phyloP scores from a whole-genome alignment of 2,888 invertebrate species.

The Ectemnius lituratus region DNA sequence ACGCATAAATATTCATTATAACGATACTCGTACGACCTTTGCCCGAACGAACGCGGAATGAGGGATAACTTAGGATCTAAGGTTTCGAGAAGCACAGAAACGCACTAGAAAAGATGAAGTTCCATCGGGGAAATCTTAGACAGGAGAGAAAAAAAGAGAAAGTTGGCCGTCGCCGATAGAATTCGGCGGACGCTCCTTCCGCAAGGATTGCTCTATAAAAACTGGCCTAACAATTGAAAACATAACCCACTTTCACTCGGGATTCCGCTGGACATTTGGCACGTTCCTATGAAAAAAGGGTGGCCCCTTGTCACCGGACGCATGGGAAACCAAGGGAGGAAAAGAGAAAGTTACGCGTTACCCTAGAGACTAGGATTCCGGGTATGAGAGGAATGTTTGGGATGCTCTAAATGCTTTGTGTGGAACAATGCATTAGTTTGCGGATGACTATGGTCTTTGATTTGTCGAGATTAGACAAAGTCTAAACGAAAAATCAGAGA shows the following conservation, averaged over 20 bases:
- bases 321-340: slow-evolving; percentile 19
- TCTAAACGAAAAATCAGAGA: too few species aligned
- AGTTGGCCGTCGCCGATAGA: slow-evolving; percentile 5
- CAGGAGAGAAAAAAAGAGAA: slow-evolving; percentile 22
- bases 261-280: slow-evolving; percentile 31
- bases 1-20: too few species aligned
- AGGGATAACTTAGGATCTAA: too few species aligned
- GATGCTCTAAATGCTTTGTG: too few species aligned
- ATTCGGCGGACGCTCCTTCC: slow-evolving; percentile 18
- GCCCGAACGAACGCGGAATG: too few species aligned
- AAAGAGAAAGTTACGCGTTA: slow-evolving; percentile 48
- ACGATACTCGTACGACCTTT: too few species aligned
- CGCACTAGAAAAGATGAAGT: too few species aligned
- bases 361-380: too few species aligned
- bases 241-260: slow-evolving; percentile 65
- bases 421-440: background rate
- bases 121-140: background rate
- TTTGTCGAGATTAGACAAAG: too few species aligned
- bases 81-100: too few species aligned
- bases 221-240: slow-evolving; percentile 56
- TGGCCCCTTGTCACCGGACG: slow-evolving; percentile 14
- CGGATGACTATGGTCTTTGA: too few species aligned
- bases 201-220: slow-evolving; percentile 45
- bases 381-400: too few species aligned
- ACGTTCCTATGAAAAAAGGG: slow-evolving; percentile 34